Conservation (phyloP, 2,113 vertebrate species). For the Archocentrus centrarchus region DNA sequence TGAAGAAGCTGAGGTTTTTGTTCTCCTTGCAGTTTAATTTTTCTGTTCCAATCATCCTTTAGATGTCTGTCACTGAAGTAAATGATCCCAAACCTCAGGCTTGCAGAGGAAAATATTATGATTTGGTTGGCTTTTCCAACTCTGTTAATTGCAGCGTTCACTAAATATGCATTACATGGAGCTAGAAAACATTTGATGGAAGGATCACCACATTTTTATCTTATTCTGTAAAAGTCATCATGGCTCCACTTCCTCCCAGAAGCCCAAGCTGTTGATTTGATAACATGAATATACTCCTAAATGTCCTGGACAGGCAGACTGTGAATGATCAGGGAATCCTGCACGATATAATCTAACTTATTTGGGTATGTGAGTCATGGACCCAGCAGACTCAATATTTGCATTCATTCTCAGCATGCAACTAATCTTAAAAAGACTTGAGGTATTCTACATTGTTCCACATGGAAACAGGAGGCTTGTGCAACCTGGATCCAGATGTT, state of each 20-base stretch:
- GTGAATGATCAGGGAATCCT: not conserved
- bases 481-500: slow-evolving; percentile 11
- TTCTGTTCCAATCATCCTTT: slow-evolving; percentile 32
- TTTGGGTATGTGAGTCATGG: not conserved
- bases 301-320: not conserved
- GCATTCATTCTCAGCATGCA: not conserved
- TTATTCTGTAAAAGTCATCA: not conserved
- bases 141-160: slow-evolving; percentile 48
- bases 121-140: slow-evolving; percentile 37
- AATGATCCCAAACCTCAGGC: slow-evolving; percentile 49
- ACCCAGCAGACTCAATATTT: slow-evolving; percentile 11
- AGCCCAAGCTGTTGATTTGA: slow-evolving; percentile 26
- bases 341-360: not conserved
- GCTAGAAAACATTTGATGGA: slow-evolving; percentile 3
- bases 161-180: not conserved
- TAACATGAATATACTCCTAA: not conserved
- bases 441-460: not conserved
- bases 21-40: slow-evolving; percentile 10
- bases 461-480: not conserved
- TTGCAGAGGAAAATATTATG: slow-evolving; percentile 63
- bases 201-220: slow-evolving; percentile 13
- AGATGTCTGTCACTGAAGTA: slow-evolving; percentile 38
- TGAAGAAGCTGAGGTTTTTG: slow-evolving; percentile 30
- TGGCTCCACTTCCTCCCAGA: not conserved
- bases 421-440: not conserved